A percentile compares a stretch with the other conserved stretches of the same genome.
These are phyloP conservation scores for Chelonus formosanus DNA, from an alignment of 2,888 invertebrate genomes.

Conservation along the genomic window DNA sequence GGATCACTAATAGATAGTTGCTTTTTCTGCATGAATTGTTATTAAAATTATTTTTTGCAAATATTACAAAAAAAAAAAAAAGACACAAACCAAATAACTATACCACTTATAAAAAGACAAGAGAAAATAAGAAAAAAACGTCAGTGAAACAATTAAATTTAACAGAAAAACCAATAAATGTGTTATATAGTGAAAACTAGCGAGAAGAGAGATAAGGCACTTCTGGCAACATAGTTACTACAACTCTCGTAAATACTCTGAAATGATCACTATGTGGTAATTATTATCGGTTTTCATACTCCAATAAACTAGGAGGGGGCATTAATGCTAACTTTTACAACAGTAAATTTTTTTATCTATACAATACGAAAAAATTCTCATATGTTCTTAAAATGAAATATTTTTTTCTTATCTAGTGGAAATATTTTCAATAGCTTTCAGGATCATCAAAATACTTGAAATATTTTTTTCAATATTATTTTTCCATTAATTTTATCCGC, in stretches of 20 bases:
- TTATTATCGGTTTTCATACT: conserved; percentile 21
- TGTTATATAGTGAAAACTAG: background rate
- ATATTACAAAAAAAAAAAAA: background rate
- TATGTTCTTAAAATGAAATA: too few relatives aligned
- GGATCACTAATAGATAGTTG: too few relatives aligned
- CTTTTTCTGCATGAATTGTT: too few relatives aligned
- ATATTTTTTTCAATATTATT: too few relatives aligned
- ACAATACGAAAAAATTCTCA: background rate
- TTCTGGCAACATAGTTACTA: conserved; percentile 17
- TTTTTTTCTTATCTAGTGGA: too few relatives aligned
- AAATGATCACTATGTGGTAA: conserved; percentile 11
- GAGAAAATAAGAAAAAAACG: background rate
- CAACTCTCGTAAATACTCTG: conserved; percentile 15
- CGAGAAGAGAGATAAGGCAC: conserved; percentile 8
- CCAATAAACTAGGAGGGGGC: background rate
- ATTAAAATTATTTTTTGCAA: background rate
- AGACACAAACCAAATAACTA: background rate
- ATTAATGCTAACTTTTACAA: conserved; percentile 2
- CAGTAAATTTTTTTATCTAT: background rate
- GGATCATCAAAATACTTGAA: too few relatives aligned
- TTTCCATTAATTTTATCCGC: too few relatives aligned
- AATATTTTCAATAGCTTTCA: too few relatives aligned
- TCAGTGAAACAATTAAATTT: background rate
- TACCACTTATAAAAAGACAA: too few relatives aligned
- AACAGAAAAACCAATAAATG: conserved; percentile 5